Evolutionary conservation across 1,140 invertebrate genomes (phyloP).

Genomic region (Ceratoteleas bidentatus): DNA sequence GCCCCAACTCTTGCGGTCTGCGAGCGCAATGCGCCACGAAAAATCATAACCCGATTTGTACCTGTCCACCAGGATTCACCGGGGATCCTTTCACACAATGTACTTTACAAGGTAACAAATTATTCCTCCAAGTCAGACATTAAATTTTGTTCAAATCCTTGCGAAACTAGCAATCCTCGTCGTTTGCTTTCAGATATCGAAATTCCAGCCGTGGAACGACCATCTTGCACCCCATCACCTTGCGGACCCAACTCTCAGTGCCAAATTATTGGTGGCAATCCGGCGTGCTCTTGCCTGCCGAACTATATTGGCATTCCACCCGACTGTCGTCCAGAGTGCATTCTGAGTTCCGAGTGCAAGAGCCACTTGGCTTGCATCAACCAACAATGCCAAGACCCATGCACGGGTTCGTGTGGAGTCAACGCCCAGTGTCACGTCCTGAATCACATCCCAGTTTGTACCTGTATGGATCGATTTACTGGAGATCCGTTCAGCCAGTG

Average conservation of each 20-base stretch:
- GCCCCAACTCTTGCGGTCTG: slow-evolving; percentile 83
- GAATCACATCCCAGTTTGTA: slow-evolving; percentile 89
- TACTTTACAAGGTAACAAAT: slow-evolving; percentile 76
- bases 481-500: slow-evolving; percentile 90
- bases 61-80: slow-evolving; percentile 86
- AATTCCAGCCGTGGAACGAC: slow-evolving; percentile 82
- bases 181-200: slow-evolving; percentile 66
- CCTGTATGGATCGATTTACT: slow-evolving; percentile 86
- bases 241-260: slow-evolving; percentile 45
- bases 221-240: slow-evolving; percentile 77
- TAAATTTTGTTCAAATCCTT: too few relatives aligned
- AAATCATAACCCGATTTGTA: slow-evolving; percentile 85
- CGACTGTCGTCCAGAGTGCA: slow-evolving; percentile 88
- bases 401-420: slow-evolving; percentile 87
- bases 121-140: neutral
- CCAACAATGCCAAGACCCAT: slow-evolving; percentile 88
- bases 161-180: too few relatives aligned
- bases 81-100: slow-evolving; percentile 88
- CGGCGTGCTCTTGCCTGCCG: slow-evolving; percentile 44
- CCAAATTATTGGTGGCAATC: slow-evolving; percentile 41
- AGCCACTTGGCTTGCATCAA: slow-evolving; percentile 87
- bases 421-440: slow-evolving; percentile 88
- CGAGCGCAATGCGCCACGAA: slow-evolving; percentile 81
- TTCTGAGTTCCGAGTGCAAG: slow-evolving; percentile 87
- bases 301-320: slow-evolving; percentile 75